phyloP scores from a whole-genome alignment of 2,113 vertebrate genomes.

The Egretta garzetta region DNA sequence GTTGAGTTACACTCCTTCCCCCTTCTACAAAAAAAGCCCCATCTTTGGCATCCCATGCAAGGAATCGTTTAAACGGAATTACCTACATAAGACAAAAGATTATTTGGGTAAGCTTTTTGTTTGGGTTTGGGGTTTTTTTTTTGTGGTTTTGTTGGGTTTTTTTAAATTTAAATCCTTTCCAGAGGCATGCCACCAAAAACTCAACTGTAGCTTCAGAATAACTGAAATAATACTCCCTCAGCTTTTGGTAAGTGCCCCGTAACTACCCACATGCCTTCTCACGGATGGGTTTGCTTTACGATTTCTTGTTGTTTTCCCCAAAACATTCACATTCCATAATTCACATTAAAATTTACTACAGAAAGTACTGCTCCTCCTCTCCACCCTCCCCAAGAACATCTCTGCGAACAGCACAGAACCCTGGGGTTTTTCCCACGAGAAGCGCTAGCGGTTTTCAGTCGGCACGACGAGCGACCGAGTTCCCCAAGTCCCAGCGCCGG shows the following conservation, averaged over 20 bases:
- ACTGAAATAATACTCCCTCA: not conserved
- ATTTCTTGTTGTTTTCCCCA: not conserved
- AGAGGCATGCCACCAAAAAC: not conserved
- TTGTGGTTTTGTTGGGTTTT: not conserved
- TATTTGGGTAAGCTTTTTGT: not conserved
- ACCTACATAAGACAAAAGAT: not conserved
- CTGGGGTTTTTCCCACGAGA: rapidly evolving
- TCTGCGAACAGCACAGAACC: not conserved
- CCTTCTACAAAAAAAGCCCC: not conserved
- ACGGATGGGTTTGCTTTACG: rapidly evolving
- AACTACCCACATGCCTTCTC: not conserved
- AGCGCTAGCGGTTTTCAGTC: not conserved
- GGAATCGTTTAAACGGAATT: not conserved
- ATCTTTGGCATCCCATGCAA: not conserved
- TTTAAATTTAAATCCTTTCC: not conserved
- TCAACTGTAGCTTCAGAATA: not conserved
- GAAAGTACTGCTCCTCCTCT: not conserved
- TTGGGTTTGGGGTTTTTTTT: not conserved
- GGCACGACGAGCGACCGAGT: not conserved
- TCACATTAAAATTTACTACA: no score
- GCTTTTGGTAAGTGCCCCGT: not conserved
- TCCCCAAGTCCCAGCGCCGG: not conserved
- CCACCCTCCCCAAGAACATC: not conserved
- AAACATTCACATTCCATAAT: not conserved
- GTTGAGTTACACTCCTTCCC: not conserved